These are phyloP conservation scores for Poecile atricapillus DNA, from an alignment of 2,113 vertebrate genomes.

Conservation along the genomic window DNA sequence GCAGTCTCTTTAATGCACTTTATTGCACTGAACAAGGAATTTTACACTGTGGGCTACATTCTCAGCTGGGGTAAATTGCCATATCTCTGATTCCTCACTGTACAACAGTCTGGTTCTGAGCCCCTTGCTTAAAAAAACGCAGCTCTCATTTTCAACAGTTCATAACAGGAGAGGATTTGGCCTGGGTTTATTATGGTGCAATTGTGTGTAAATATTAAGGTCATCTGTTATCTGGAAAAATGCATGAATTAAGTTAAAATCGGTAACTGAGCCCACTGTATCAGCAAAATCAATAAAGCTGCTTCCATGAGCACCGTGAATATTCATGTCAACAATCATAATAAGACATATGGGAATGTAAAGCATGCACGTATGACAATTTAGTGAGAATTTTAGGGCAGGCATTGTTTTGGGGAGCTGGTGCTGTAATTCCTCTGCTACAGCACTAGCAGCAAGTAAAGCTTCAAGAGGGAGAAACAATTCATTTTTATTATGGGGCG, in stretches of 20 bases:
- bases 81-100: slow-evolving; percentile 15
- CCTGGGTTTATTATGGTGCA: slow-evolving; percentile 25
- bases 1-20: slow-evolving; percentile 36
- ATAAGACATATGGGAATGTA: background rate
- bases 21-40: slow-evolving; percentile 7
- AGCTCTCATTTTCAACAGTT: slow-evolving; percentile 10
- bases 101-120: background rate
- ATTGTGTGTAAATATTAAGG: slow-evolving; percentile 59
- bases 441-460: background rate
- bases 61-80: slow-evolving; percentile 39
- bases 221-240: slow-evolving; percentile 55
- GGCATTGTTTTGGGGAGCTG: background rate
- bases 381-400: background rate
- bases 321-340: background rate
- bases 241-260: slow-evolving; percentile 55
- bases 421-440: background rate
- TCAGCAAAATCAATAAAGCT: slow-evolving; percentile 41
- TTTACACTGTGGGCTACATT: slow-evolving; percentile 50
- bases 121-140: background rate
- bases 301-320: background rate
- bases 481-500: background rate
- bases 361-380: background rate
- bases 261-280: background rate
- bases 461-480: background rate
- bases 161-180: slow-evolving; percentile 24